Evolutionary conservation across 2,888 invertebrate species (phyloP).

Genomic region (Ophion obscuratus): DNA sequence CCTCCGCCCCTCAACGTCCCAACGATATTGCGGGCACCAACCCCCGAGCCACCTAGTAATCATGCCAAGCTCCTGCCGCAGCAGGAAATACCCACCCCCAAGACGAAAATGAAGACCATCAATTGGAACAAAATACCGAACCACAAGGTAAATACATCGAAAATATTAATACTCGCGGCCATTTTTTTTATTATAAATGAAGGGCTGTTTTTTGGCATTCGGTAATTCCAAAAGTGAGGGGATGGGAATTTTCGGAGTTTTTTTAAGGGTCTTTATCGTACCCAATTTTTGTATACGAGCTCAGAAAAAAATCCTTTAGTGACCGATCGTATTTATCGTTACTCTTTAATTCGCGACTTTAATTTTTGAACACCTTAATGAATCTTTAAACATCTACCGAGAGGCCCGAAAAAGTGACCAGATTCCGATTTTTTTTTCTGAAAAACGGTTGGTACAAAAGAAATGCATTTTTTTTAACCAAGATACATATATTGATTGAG

Average conservation of each 20-base stretch:
- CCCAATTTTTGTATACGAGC: not conserved
- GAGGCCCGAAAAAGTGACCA: too few relatives aligned
- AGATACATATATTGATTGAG: too few relatives aligned
- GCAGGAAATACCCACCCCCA: conserved; percentile 96
- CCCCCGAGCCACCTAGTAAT: conserved; percentile 78
- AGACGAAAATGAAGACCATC: conserved; percentile 98
- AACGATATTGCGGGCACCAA: conserved; percentile 79
- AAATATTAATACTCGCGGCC: not conserved
- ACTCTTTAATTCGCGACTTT: too few relatives aligned
- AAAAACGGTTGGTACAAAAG: too few relatives aligned
- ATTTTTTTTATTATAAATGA: not conserved
- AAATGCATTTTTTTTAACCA: too few relatives aligned
- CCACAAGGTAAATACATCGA: conserved; percentile 87
- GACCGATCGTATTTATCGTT: too few relatives aligned
- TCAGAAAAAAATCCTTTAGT: too few relatives aligned
- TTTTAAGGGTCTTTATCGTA: not conserved
- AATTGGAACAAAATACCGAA: conserved; percentile 99
- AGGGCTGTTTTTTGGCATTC: not conserved
- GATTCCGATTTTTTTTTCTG: too few relatives aligned
- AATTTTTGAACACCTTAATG: too few relatives aligned
- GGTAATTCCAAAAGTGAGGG: too few relatives aligned
- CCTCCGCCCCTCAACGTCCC: conserved; percentile 83
- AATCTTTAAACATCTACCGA: too few relatives aligned
- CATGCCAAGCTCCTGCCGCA: conserved; percentile 90
- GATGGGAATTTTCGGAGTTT: too few relatives aligned